A percentile compares a stretch with the other conserved stretches of the same genome.
Evolutionary conservation across 1,140 invertebrate species (phyloP).

Genomic region (Hylaeus anthracinus): DNA sequence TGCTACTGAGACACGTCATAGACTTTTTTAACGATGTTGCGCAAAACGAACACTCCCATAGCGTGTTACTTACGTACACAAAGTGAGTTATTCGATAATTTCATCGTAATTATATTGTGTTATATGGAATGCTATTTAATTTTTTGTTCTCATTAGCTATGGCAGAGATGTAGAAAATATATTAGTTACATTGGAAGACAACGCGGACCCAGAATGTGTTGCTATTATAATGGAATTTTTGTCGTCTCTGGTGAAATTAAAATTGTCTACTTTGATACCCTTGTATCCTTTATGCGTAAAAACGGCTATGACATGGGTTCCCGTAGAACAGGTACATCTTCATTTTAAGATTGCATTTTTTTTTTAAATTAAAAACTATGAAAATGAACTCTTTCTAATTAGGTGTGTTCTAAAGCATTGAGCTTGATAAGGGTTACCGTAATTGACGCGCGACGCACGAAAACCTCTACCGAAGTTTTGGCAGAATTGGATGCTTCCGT

Average conservation of each 20-base stretch:
- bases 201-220: constrained; percentile 78
- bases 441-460: constrained; percentile 64
- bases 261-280: constrained; percentile 70
- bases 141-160: constrained; percentile 65
- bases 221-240: constrained; percentile 81
- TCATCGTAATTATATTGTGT: constrained; percentile 14
- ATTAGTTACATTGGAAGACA: constrained; percentile 64
- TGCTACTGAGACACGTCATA: constrained; percentile 80
- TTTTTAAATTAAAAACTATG: not conserved
- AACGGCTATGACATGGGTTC: constrained; percentile 78
- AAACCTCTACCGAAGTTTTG: constrained; percentile 64
- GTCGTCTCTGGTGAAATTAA: constrained; percentile 76
- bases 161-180: constrained; percentile 68
- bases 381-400: constrained; percentile 13
- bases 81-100: constrained; percentile 57
- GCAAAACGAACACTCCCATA: constrained; percentile 71
- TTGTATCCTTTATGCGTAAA: constrained; percentile 77
- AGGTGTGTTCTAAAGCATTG: constrained; percentile 75
- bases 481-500: constrained; percentile 72
- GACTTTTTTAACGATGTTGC: constrained; percentile 82
- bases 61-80: constrained; percentile 65
- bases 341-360: constrained; percentile 16
- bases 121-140: constrained; percentile 34
- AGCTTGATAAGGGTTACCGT: constrained; percentile 73
- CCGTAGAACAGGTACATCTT: constrained; percentile 71